These are phyloP conservation scores for Macrosteles quadrilineatus DNA, from an alignment of 1,140 invertebrate species.

Conservation along the genomic window DNA sequence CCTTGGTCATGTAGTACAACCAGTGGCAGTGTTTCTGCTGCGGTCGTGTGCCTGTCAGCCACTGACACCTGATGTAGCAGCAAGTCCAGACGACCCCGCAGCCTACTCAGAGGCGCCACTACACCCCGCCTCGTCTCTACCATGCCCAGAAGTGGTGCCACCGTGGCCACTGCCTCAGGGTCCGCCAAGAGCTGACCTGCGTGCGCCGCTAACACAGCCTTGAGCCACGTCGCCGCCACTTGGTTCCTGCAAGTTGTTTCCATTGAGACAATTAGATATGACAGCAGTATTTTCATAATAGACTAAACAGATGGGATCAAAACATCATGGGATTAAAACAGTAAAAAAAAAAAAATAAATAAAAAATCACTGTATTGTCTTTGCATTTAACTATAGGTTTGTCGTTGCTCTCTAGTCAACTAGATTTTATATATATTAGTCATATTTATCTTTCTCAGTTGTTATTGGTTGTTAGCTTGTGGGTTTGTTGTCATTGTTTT, in stretches of 20 bases:
- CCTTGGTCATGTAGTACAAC: slow-evolving; percentile 61
- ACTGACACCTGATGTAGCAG: slow-evolving; percentile 57
- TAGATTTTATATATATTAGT: no score
- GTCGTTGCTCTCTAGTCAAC: no score
- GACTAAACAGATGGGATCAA: no score
- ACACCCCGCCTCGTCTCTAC: slow-evolving; percentile 59
- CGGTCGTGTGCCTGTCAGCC: slow-evolving; percentile 47
- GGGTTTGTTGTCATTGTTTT: no score
- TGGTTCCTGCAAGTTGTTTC: slow-evolving; percentile 59
- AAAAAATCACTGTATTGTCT: no score
- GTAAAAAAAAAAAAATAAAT: no score
- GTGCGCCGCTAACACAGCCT: slow-evolving; percentile 59
- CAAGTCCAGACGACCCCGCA: slow-evolving; percentile 60
- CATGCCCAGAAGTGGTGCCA: slow-evolving; percentile 60
- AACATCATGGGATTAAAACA: no score
- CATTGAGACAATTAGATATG: slow-evolving; percentile 31
- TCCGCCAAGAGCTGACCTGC: slow-evolving; percentile 62
- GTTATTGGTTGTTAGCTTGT: no score
- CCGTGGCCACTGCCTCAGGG: slow-evolving; percentile 55
- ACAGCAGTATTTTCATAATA: slow-evolving; percentile 10
- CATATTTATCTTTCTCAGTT: no score
- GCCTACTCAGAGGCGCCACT: slow-evolving; percentile 56
- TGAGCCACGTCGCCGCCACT: slow-evolving; percentile 62
- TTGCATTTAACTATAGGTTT: no score
- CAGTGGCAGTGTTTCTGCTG: slow-evolving; percentile 50